These are phyloP conservation scores for Notothenia coriiceps DNA, from an alignment of 2,113 vertebrate species.

Conservation along the genomic window DNA sequence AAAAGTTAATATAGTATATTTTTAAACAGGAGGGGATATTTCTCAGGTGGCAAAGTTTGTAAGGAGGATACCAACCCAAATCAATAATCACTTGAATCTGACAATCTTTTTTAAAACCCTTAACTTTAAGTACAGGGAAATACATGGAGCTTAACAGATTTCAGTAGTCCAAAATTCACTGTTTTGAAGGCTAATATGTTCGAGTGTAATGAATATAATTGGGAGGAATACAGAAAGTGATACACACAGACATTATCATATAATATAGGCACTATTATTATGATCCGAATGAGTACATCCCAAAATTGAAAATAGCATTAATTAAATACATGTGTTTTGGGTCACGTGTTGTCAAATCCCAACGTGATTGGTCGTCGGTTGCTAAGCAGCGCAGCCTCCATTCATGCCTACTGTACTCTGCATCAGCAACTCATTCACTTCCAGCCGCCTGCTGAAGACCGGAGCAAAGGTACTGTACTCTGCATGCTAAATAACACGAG, in stretches of 20 bases:
- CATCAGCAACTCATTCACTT: constrained; percentile 47
- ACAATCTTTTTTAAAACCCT: too few species aligned
- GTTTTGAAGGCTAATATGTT: too few species aligned
- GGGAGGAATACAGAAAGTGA: too few species aligned
- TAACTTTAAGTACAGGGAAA: too few species aligned
- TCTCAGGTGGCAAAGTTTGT: too few species aligned
- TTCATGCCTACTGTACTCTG: constrained; percentile 42
- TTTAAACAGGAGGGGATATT: too few species aligned
- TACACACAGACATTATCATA: neutral
- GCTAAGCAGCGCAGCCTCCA: constrained; percentile 73
- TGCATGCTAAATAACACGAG: neutral
- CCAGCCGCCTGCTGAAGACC: constrained; percentile 47
- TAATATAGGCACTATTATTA: neutral
- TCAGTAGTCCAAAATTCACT: too few species aligned
- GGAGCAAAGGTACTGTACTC: constrained; percentile 49
- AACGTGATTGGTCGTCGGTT: constrained; percentile 70
- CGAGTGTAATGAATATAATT: too few species aligned
- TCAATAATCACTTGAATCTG: too few species aligned
- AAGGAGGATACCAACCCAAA: too few species aligned
- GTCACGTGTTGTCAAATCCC: neutral
- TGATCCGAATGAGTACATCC: neutral
- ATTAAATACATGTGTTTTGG: neutral
- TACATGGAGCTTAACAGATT: too few species aligned
- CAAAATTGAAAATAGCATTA: neutral
- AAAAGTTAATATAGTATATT: too few species aligned